phyloP scores from a whole-genome alignment of 2,113 vertebrate species.

The Ochotona princeps region DNA sequence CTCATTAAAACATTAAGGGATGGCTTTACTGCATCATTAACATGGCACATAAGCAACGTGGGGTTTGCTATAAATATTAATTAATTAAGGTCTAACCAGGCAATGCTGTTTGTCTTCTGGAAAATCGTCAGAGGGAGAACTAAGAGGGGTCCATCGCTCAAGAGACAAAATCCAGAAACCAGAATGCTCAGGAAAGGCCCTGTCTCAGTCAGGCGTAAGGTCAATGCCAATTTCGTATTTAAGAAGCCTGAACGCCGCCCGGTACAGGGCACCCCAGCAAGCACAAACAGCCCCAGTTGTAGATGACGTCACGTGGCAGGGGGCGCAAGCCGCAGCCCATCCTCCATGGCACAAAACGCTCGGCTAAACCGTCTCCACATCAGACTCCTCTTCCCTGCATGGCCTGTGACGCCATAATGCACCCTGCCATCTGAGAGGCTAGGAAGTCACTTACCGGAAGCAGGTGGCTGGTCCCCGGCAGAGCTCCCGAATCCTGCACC shows the following conservation, averaged over 20 bases:
- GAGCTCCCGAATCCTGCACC: constrained; percentile 72
- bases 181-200: background rate
- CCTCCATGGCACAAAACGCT: fast-evolving
- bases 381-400: background rate
- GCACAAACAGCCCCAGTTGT: background rate
- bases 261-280: fast-evolving
- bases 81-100: constrained; percentile 7
- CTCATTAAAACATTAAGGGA: background rate
- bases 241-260: background rate
- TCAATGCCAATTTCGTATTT: background rate
- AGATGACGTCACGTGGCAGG: background rate
- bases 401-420: no score
- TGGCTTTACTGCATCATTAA: background rate
- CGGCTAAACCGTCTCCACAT: background rate
- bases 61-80: constrained; percentile 5
- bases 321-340: fast-evolving
- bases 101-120: background rate
- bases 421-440: background rate
- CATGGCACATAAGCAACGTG: background rate
- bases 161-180: background rate
- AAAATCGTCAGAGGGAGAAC: background rate
- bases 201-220: background rate
- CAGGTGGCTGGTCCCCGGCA: constrained; percentile 82
- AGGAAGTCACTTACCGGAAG: constrained; percentile 85
- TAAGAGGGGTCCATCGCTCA: background rate